Conservation (phyloP, 2,113 vertebrate species). For the Eurystomus gularis region DNA sequence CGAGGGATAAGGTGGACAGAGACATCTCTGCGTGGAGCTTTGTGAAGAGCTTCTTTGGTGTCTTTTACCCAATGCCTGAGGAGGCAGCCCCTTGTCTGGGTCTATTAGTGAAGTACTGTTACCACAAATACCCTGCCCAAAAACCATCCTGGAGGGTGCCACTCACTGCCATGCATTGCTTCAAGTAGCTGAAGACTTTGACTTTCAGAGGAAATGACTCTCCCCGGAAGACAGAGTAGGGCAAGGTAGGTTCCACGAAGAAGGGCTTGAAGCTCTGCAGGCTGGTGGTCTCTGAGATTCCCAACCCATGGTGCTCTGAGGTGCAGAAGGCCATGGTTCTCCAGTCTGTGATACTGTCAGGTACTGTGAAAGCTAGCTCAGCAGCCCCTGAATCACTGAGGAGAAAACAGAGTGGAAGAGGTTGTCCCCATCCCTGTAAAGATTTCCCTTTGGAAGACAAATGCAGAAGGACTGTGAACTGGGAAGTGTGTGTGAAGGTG, state of each 20-base stretch:
- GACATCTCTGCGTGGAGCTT: neutral
- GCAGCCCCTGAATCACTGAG: constrained; percentile 75
- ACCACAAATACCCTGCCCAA: neutral
- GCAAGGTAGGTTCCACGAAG: constrained; percentile 85
- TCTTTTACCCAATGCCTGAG: neutral
- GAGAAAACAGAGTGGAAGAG: neutral
- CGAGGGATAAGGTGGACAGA: neutral
- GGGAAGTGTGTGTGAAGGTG: neutral
- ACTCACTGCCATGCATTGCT: constrained; percentile 84
- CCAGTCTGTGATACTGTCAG: constrained; percentile 91
- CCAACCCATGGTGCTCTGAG: constrained; percentile 77
- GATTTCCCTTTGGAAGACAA: neutral
- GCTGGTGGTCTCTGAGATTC: constrained; percentile 78
- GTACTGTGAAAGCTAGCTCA: constrained; percentile 72
- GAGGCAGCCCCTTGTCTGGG: neutral
- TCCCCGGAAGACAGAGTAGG: constrained; percentile 86
- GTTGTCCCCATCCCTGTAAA: neutral
- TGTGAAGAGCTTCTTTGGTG: neutral
- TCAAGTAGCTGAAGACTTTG: constrained; percentile 84
- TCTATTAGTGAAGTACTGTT: neutral
- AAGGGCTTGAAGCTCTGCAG: constrained; percentile 86
- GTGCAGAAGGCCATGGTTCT: constrained; percentile 83
- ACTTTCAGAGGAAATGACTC: constrained; percentile 86
- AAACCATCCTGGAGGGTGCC: neutral
- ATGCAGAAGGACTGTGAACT: neutral